These are phyloP conservation scores for Gallinago paraguaiae DNA, from an alignment of 2,113 vertebrate species.

Conservation along the genomic window DNA sequence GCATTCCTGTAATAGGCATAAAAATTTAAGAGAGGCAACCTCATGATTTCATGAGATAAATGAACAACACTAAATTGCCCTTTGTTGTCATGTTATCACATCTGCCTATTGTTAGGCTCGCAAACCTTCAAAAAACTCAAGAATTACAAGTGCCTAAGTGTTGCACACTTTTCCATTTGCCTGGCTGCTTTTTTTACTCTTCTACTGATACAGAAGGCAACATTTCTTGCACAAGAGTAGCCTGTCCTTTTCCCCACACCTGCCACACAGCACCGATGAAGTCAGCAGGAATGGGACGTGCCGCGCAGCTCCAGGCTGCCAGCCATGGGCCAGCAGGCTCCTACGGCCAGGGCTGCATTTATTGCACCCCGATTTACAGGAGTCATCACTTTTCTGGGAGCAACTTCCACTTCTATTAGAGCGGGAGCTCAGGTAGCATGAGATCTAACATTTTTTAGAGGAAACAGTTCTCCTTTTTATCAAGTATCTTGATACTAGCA, in stretches of 20 bases:
- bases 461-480: background rate
- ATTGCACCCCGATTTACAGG: background rate
- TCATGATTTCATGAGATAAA: background rate
- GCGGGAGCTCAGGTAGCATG: background rate
- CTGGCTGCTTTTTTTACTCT: background rate
- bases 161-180: background rate
- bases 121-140: background rate
- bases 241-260: background rate
- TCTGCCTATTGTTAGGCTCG: background rate
- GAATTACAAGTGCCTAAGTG: background rate
- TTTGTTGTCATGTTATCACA: accelerated
- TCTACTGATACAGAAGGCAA: background rate
- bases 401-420: background rate
- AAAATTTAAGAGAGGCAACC: background rate
- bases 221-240: background rate
- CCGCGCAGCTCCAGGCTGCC: background rate
- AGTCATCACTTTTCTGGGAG: background rate
- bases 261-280: accelerated
- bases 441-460: background rate
- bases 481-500: background rate
- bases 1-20: background rate
- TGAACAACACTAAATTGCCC: background rate
- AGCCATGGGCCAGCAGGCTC: background rate
- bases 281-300: background rate
- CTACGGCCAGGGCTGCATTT: background rate